These are phyloP conservation scores for Limenitis camilla DNA, from an alignment of 2,888 invertebrate genomes.

Conservation along the genomic window DNA sequence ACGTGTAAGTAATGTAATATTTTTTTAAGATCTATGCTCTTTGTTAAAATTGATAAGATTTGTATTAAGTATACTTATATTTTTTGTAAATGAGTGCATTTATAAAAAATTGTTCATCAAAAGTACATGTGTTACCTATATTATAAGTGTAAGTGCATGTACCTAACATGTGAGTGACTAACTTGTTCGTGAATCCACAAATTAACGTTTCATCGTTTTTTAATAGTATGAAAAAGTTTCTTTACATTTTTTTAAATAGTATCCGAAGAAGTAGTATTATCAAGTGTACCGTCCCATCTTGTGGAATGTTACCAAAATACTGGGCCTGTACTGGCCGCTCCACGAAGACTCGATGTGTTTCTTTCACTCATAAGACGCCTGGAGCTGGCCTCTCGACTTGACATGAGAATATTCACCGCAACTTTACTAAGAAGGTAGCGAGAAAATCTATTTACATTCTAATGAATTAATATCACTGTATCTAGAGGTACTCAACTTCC, in stretches of 20 bases:
- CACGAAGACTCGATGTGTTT: constrained; percentile 73
- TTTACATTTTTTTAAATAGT: constrained; percentile 31
- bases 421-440: constrained; percentile 74
- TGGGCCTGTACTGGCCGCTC: constrained; percentile 62
- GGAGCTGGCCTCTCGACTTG: constrained; percentile 69
- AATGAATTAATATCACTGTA: background rate
- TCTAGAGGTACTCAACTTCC: too few species aligned
- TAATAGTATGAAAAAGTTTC: background rate
- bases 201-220: too few species aligned
- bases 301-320: constrained; percentile 74
- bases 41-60: too few species aligned
- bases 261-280: constrained; percentile 42
- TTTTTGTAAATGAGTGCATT: background rate
- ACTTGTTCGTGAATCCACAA: too few species aligned
- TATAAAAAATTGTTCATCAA: too few species aligned
- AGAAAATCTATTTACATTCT: background rate
- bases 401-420: constrained; percentile 72
- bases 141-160: too few species aligned
- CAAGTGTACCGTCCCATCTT: constrained; percentile 73
- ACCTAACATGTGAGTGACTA: too few species aligned
- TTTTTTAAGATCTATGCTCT: too few species aligned
- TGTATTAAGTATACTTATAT: background rate
- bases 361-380: constrained; percentile 77
- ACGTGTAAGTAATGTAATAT: constrained; percentile 40
- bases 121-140: too few species aligned